Base-by-base conservation (phyloP, 2,888 invertebrate genomes). In the Campopleginae sp. region DNA sequence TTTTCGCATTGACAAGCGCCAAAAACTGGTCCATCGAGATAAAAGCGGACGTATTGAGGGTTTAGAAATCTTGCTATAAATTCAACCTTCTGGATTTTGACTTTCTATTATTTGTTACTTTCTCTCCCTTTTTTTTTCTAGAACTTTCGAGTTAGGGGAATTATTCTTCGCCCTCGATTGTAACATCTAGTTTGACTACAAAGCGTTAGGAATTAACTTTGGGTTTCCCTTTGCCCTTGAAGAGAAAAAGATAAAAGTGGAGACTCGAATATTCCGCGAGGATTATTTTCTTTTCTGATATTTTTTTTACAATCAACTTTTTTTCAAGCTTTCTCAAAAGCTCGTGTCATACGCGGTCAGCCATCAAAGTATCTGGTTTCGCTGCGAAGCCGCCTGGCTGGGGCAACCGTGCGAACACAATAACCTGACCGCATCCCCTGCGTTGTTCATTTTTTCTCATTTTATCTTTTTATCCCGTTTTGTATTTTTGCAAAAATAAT, bases 11-110 rank as follows among this genome's bases (percentile, higher is more conserved):
- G 54, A 17, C 51, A 17, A 78, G 61, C 61, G 61, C 70, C 44
- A 81, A 74, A 38, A 66, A 72, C 77, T 68, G 68, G 63, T 79
- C 46, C 74, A 79, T 48, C 38, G 51, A 27, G 38, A 48, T 17
- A 51, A 19, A 72, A 63, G 2, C 23, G 68, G 65, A 80, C 46
- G 23, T 31, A 76, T 80, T 31, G 80, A 44, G 70, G 38, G 51
- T 63, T 80, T 80, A 76, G 80, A 84, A 84, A 84, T 76, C 71
- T 72, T 48, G 8, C 12, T n/a, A 23, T 63, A 19, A 42, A 46
- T 44, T 17, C 23, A 23, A 19, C 46, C 46, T 19, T 48, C 48
- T 12, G 33, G 10, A 65, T 76, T 72, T 65, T 65, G 63, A 76
- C 84, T 84, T 84, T 84, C 84, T 80, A 76, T 51, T 42, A 58